Evolutionary conservation across 1,140 invertebrate species (phyloP), one percentile per base, ranked within the genome.

Genomic region (Cyphomyrmex costatus): DNA sequence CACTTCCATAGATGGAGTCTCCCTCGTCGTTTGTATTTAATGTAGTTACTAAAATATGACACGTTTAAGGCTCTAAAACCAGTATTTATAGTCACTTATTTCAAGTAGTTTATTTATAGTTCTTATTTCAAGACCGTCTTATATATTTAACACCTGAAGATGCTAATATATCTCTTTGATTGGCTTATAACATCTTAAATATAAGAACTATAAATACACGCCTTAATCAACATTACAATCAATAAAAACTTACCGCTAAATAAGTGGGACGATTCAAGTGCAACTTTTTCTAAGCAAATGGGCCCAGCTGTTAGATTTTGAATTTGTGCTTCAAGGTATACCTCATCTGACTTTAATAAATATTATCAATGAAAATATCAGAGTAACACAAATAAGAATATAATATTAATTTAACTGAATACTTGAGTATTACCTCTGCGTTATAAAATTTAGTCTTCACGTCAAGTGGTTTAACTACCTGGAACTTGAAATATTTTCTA

Each of bases 391-490:
- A 14, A 49, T 42, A 46, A 85, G 12, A 77, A 27, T 33, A 63
- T 66, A 27, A 3, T 5, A 12, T 46, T 36, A 65, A 14, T 77
- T 61, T 16, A 74, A 79, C n/a, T 83, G 19, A 3, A 78, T 63
- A 85, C 33, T 27, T 79, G 84, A 60, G 56, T 77, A 36, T 86
- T 96, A 97, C 97, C 96, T 99, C 98, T 21, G 98, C 98, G 96
- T 99, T 99, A 93, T 98, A 99, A 95, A 99, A 99, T 93, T 99
- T 99, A 4, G 99, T 99, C 95, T 99, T 99, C 0, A 99, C 98
- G 96, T 99, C 99, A 16, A 99, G 95, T 60, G 99, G 99, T 94
- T 99, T 99, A 85, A 99, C 96, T 0, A 99, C 99, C 96, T 99
- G 98, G 95, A 99, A 99, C 95, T 99, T 99, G 94, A 99, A 99